Percentiles rank a stretch among this genome's conserved stretches.
These are phyloP conservation scores for Anguilla megastoma DNA, from an alignment of 2,797 vertebrate genomes.

Conservation along the genomic window DNA sequence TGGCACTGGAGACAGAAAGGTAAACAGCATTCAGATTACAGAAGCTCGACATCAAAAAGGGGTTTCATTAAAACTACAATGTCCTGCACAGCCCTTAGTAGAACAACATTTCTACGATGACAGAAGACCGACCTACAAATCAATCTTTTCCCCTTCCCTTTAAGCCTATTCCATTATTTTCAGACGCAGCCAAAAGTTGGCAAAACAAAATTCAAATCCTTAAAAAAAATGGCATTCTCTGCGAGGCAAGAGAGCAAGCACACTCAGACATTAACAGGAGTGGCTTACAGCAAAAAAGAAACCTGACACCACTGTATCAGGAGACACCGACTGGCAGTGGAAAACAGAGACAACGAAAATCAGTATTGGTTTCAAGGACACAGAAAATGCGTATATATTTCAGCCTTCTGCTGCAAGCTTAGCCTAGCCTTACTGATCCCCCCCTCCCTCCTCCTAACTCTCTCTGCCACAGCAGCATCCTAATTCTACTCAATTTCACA, in stretches of 20 bases:
- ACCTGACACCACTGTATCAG: slow-evolving; percentile 34
- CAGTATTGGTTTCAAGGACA: slow-evolving; percentile 39
- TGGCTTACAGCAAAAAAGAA: slow-evolving; percentile 15
- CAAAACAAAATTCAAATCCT: not conserved
- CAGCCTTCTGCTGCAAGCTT: slow-evolving; percentile 29
- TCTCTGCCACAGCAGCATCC: slow-evolving; percentile 27
- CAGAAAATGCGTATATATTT: slow-evolving; percentile 33
- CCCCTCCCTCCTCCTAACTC: not conserved
- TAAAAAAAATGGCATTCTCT: not conserved
- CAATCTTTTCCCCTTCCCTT: not conserved
- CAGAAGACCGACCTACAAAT: not conserved
- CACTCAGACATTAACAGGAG: slow-evolving; percentile 1
- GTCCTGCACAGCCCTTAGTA: not conserved
- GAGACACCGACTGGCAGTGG: slow-evolving; percentile 24
- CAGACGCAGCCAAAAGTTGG: too few relatives aligned
- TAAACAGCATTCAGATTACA: slow-evolving; percentile 19
- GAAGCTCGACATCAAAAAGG: slow-evolving; percentile 4
- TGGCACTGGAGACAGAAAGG: slow-evolving; percentile 78
- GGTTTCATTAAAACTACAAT: not conserved
- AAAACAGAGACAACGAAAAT: slow-evolving; percentile 32
- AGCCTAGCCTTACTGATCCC: slow-evolving; percentile 3
- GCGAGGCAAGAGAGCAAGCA: not conserved
- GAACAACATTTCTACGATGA: not conserved
- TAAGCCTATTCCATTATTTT: not conserved
- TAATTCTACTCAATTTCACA: slow-evolving; percentile 36